These are phyloP conservation scores for Pachypeltis micranthus DNA, from an alignment of 1,140 invertebrate species.

Conservation along the genomic window DNA sequence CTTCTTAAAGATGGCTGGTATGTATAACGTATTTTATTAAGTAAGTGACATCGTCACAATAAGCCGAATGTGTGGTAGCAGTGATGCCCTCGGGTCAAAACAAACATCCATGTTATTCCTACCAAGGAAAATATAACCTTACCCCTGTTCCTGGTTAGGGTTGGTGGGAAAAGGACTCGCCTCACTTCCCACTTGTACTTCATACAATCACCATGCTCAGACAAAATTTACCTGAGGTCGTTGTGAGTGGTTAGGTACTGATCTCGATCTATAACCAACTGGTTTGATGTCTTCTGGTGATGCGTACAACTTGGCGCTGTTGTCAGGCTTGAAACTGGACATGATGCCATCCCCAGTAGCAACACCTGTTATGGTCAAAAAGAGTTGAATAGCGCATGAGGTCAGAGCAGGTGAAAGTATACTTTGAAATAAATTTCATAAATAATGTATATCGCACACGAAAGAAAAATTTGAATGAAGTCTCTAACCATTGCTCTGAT, in stretches of 20 bases:
- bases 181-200: too few relatives aligned
- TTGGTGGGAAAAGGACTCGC: too few relatives aligned
- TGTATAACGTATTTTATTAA: too few relatives aligned
- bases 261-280: constrained; percentile 61
- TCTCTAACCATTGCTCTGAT: neutral
- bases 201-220: neutral
- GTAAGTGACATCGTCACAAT: too few relatives aligned
- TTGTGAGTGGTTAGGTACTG: constrained; percentile 41
- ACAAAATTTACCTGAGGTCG: constrained; percentile 33
- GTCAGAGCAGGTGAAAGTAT: too few relatives aligned
- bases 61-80: too few relatives aligned
- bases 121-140: constrained; percentile 5
- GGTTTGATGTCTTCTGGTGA: constrained; percentile 71
- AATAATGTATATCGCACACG: neutral
- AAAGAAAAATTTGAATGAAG: neutral
- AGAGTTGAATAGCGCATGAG: too few relatives aligned
- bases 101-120: too few relatives aligned
- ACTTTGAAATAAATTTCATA: neutral
- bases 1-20: too few relatives aligned
- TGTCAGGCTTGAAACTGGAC: constrained; percentile 73
- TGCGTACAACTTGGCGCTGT: constrained; percentile 76
- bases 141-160: too few relatives aligned
- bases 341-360: constrained; percentile 48
- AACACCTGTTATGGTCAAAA: too few relatives aligned
- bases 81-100: too few relatives aligned